phyloP scores from a whole-genome alignment of 2,888 invertebrate genomes.

The Nymphalis polychloros region DNA sequence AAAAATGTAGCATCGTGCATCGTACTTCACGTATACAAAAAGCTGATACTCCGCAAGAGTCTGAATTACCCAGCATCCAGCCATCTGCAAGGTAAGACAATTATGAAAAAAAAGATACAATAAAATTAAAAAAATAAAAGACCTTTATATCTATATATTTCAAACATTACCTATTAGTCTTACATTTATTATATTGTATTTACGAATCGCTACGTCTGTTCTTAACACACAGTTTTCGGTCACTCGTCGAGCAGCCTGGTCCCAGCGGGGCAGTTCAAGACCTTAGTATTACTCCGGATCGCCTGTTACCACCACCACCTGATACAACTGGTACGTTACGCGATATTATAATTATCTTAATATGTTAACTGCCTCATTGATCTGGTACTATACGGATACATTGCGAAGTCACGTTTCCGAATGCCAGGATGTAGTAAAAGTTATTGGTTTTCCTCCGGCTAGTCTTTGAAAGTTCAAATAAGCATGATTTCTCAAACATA shows the following conservation, averaged over 20 bases:
- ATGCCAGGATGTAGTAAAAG: no score
- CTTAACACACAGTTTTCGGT: slow-evolving; percentile 52
- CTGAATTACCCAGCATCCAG: slow-evolving; percentile 65
- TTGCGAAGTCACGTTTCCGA: no score
- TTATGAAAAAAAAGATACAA: neutral
- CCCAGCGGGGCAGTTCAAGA: slow-evolving; percentile 49
- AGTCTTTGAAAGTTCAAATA: no score
- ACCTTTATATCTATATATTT: no score
- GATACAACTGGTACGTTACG: slow-evolving; percentile 20
- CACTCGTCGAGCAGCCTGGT: slow-evolving; percentile 59
- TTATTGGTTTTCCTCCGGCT: no score
- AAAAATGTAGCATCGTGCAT: slow-evolving; percentile 49
- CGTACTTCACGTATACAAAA: slow-evolving; percentile 52
- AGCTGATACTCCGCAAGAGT: slow-evolving; percentile 57
- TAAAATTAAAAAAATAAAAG: no score
- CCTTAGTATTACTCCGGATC: slow-evolving; percentile 58
- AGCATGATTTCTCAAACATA: no score
- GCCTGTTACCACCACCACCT: slow-evolving; percentile 48
- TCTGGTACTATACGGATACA: neutral
- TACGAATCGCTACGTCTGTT: neutral
- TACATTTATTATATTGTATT: no score
- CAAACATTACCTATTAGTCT: no score
- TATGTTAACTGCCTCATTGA: neutral
- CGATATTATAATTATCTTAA: neutral
- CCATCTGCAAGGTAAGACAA: slow-evolving; percentile 59